These are phyloP conservation scores for Leptonema lineaticorne DNA, from an alignment of 1,140 invertebrate genomes.

Conservation along the genomic window DNA sequence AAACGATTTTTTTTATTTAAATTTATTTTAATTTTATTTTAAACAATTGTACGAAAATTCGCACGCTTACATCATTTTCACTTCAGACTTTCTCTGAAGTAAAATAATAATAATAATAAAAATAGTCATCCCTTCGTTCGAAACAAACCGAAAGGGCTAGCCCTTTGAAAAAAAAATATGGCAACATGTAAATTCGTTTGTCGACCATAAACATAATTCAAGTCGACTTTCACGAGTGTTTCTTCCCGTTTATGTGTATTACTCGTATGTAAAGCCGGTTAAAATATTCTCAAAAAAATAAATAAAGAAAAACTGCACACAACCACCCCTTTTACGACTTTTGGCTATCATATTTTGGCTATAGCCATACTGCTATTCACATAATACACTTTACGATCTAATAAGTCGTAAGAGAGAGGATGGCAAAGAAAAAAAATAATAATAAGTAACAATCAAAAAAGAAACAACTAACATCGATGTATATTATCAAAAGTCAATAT, in stretches of 20 bases:
- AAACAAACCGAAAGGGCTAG: background rate
- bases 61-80: too few relatives aligned
- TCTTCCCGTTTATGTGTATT: too few relatives aligned
- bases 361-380: constrained; percentile 10
- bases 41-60: too few relatives aligned
- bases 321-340: constrained; percentile 21
- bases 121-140: background rate
- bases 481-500: constrained; percentile 3
- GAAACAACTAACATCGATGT: background rate
- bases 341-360: constrained; percentile 25
- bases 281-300: constrained; percentile 18
- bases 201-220: constrained; percentile 20
- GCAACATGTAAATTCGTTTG: constrained; percentile 3
- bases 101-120: too few relatives aligned
- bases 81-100: too few relatives aligned
- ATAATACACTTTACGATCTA: constrained; percentile 23
- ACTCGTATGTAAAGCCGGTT: background rate
- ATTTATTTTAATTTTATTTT: too few relatives aligned
- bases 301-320: too few relatives aligned
- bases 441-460: background rate
- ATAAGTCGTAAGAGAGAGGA: constrained; percentile 7
- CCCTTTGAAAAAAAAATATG: too few relatives aligned
- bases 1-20: too few relatives aligned
- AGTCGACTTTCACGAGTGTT: constrained; percentile 22
- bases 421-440: constrained; percentile 1